Evolutionary conservation across 2,888 invertebrate species (phyloP), one percentile per base, ranked within the genome.

Genomic region (Polia nebulosa): DNA sequence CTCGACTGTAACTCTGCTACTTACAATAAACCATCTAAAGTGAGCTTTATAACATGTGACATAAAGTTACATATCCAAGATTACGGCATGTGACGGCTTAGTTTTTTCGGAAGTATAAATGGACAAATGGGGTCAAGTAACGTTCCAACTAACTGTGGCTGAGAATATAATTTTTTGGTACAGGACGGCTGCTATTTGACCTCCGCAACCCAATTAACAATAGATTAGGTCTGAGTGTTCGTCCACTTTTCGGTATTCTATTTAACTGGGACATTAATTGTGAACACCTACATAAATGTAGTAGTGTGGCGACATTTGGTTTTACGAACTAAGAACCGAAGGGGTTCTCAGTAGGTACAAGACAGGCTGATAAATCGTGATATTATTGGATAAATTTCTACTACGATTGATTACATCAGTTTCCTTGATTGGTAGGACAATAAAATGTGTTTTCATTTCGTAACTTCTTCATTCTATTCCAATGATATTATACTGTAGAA

Each of bases 101-200:
- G 20, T 11, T 22, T 41, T 61, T 51, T 72, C 34, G 49, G 62
- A 41, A 34, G 34, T 62, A 49, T 34, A 17, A 69, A 51, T 72
- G 34, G 20, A 49, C 27, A 17, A 69, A 51, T 72, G 34, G 20
- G 69, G 72, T 72, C 63, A 61, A 61, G 39, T 27, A 69, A 29
- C 34, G 51, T 20, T 51, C 3, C 17, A 51, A 29, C 63, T 44
- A 67, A 27, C 13, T n/a, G 51, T 6, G 17, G 41, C 22, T 44
- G 41, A 34, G 15, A 51, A 61, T 1, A 9, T 9, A n/a, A n/a
- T 41, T 53, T 72, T 66, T 57, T 75, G 7, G n/a, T 22, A 27
- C 44, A 22, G 36, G 22, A 39, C 45, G 9, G 25, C 13, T 57
- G 17, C 32, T 13, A 17, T 36, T 25, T 53, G 62, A 57, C 34